Percentiles rank a stretch among this genome's conserved stretches.
phyloP scores from a whole-genome alignment of 2,797 vertebrate genomes.

The Anisognathus igniventris region DNA sequence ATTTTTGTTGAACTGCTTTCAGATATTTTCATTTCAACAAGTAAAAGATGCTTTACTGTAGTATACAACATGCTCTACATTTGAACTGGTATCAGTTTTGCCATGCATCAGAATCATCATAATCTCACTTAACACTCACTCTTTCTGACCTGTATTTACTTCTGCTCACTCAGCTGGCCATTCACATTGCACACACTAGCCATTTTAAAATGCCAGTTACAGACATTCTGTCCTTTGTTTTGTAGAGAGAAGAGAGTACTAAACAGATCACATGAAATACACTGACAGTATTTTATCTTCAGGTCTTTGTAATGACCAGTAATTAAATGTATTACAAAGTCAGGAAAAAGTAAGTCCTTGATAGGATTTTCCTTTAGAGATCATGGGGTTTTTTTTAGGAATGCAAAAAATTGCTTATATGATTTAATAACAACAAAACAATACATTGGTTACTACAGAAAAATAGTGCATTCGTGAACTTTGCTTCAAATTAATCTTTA shows the following conservation, averaged over 20 bases:
- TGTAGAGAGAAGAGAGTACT: conserved; percentile 70
- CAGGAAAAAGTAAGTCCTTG: background rate
- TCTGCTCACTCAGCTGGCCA: conserved; percentile 50
- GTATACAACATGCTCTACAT: background rate
- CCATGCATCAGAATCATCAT: background rate
- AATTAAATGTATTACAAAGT: background rate
- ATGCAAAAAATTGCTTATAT: background rate
- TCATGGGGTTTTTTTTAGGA: background rate
- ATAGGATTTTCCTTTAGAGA: background rate
- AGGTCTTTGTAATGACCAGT: background rate
- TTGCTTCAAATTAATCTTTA: background rate
- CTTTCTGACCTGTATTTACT: conserved; percentile 76
- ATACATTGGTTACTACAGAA: background rate
- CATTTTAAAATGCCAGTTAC: conserved; percentile 75
- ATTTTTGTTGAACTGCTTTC: background rate
- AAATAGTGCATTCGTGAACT: background rate
- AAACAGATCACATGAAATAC: conserved; percentile 68
- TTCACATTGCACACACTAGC: background rate
- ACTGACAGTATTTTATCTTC: conserved; percentile 24
- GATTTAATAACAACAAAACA: background rate
- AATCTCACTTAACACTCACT: conserved; percentile 61
- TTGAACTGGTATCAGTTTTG: background rate
- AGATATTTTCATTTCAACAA: background rate
- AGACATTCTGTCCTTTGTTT: conserved; percentile 71
- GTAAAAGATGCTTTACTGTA: background rate